These are phyloP conservation scores for Drosophila prolongata DNA, from an alignment of 2,888 invertebrate species.

Conservation along the genomic window DNA sequence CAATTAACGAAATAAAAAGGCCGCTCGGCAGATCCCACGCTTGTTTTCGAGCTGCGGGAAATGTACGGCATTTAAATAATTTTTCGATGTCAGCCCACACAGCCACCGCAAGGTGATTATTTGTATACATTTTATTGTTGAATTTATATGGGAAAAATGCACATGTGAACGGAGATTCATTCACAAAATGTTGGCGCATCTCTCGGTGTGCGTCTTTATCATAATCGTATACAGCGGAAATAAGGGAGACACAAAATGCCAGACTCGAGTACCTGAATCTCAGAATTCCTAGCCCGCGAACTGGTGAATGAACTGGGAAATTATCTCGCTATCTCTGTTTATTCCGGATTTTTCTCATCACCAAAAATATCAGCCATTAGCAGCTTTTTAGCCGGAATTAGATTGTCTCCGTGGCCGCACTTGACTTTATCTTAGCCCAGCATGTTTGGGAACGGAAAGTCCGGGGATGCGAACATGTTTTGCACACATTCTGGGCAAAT, in stretches of 20 bases:
- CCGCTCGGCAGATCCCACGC: constrained; percentile 63
- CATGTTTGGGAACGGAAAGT: constrained; percentile 56
- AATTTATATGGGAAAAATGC: constrained; percentile 78
- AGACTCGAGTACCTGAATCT: constrained; percentile 49
- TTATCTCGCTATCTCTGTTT: constrained; percentile 17
- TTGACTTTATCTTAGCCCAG: constrained; percentile 69
- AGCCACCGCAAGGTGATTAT: constrained; percentile 53
- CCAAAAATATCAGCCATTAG: constrained; percentile 50
- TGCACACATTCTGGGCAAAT: constrained; percentile 58
- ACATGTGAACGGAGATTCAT: constrained; percentile 36
- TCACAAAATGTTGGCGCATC: constrained; percentile 44
- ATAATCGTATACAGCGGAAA: constrained; percentile 71
- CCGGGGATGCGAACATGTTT: constrained; percentile 46
- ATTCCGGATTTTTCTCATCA: constrained; percentile 13
- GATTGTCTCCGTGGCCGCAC: constrained; percentile 45
- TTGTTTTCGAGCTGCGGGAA: constrained; percentile 57
- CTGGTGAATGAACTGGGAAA: constrained; percentile 65
- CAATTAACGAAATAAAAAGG: constrained; percentile 26
- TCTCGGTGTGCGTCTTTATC: constrained; percentile 44
- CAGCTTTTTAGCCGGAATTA: constrained; percentile 71
- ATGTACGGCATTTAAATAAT: constrained; percentile 71
- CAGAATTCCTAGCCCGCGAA: not conserved
- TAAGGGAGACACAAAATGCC: constrained; percentile 23
- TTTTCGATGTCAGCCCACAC: constrained; percentile 66
- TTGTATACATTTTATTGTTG: constrained; percentile 65